Evolutionary conservation across 2,797 vertebrate genomes (phyloP), one percentile per base, ranked within the genome.

Genomic region (Sorex maritimensis): DNA sequence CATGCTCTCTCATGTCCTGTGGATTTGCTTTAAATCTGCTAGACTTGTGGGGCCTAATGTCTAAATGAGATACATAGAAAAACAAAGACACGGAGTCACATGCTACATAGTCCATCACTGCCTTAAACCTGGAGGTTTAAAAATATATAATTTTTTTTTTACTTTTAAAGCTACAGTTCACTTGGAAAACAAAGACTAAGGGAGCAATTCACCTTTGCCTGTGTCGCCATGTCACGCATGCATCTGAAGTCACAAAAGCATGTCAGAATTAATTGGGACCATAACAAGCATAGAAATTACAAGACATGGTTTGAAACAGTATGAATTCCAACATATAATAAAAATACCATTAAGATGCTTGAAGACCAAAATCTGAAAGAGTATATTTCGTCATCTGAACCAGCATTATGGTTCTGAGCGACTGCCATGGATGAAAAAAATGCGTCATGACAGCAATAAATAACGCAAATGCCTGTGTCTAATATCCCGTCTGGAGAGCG

Each of bases 361-460:
- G 93, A 61, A 90, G 88, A 92, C 81, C 86, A 93, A 97, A 97
- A 96, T 95, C 88, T 96, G 95, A 98, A 98, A 98, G 87, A 82
- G 85, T 97, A 97, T 97, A 96, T 96, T 97, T 97, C 92, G 72
- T 98, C 96, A 97, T 97, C 89, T 97, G 94, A 94, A 94, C 85
- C 96, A 97, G 94, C 81, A 96, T 92, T 94, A 86, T 15, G 61
- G 88, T 97, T 98, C 95, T 97, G 93, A 95, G 95, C 97, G 97
- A 95, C 96, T 97, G 83, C 95, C 95, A 94, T 38, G 82, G 79
- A 94, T 97, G 88, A 90, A 97, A 97, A 97, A 95, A 97, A 97
- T 94, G 84, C 58, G 93, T 96, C 96, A 97, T 97, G 95, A 97
- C 94, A 97, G 97, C 95, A 97, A 98, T 98, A 98, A 98, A 97